Percentiles rank a stretch among this genome's conserved stretches.
These are phyloP conservation scores for Elephantulus edwardii DNA, from an alignment of 2,113 vertebrate species.

Conservation along the genomic window DNA sequence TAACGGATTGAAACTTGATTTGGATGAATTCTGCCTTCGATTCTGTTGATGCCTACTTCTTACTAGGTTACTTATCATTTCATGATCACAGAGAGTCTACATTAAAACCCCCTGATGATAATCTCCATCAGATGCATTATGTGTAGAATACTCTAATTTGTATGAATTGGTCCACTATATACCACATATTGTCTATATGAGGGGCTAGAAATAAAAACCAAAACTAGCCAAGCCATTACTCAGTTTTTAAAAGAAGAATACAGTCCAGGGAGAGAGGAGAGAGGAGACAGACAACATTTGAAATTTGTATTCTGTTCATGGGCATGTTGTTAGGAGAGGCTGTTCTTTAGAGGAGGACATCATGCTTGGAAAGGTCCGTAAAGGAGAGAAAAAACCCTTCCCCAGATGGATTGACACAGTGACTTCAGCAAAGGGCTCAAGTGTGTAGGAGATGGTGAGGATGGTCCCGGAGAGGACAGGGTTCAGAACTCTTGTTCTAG, in stretches of 20 bases:
- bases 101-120: background rate
- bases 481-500: too few species aligned
- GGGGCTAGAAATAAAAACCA: background rate
- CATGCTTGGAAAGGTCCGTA: too few species aligned
- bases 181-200: background rate
- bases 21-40: slow-evolving; percentile 34
- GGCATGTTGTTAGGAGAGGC: too few species aligned
- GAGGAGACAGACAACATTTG: background rate
- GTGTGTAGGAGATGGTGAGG: too few species aligned
- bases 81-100: background rate
- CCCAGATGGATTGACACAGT: too few species aligned
- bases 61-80: slow-evolving; percentile 11
- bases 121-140: background rate
- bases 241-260: background rate
- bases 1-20: slow-evolving; percentile 27
- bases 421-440: too few species aligned
- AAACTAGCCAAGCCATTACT: background rate
- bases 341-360: too few species aligned
- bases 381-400: too few species aligned
- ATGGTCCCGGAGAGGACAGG: too few species aligned
- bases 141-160: background rate
- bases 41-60: background rate
- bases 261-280: background rate
- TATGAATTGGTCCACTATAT: background rate
- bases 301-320: background rate